Evolutionary conservation across 2,113 vertebrate genomes (phyloP), one percentile per base, ranked within the genome.

Genomic region (Scomber scombrus): DNA sequence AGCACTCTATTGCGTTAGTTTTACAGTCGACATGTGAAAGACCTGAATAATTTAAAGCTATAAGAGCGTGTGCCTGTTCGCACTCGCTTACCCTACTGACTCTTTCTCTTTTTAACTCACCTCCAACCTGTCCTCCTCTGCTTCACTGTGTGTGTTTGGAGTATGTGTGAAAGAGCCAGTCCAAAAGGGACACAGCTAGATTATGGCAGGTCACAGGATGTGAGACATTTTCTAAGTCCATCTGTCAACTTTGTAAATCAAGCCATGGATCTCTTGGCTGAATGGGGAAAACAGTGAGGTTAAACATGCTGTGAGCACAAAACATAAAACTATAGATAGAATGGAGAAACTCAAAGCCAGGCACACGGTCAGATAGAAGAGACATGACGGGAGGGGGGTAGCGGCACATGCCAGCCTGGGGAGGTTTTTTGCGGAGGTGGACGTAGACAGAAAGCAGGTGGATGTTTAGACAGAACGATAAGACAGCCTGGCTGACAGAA

Each of bases 401-500:
- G 66, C 74, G 46, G 62, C 58, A 15, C 43, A 19, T 71, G 64
- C 45, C 81, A 87, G 67, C 72, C 70, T 6, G 7, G 56, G 65
- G 69, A 75, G 54, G 47, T 69, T 81, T 79, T 87, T 85, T 84
- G 76, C 26, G 46, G 71, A 88, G 87, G 90, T 91, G 88, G 85
- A 90, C 66, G 88, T 78, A 88, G 89, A 92, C 85, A 57, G 89
- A 92, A 86, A 88, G 79, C 91, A 92, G 92, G 89, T 92, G 91
- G 89, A 89, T 88, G 84, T 90, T 92, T 88, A 71, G 74, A 87
- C 91, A 75, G 85, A 71, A 60, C 34, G 88, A 92, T 89, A 92
- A 90, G 85, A 80, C 83, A 66, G 79, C 67, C 82, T 64, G 71
- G 86, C 75, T 89, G 90, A 92, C 90, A 88, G 72, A 84, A 82